Evolutionary conservation across 1,140 invertebrate species (phyloP).

Genomic region (Portunus trituberculatus): DNA sequence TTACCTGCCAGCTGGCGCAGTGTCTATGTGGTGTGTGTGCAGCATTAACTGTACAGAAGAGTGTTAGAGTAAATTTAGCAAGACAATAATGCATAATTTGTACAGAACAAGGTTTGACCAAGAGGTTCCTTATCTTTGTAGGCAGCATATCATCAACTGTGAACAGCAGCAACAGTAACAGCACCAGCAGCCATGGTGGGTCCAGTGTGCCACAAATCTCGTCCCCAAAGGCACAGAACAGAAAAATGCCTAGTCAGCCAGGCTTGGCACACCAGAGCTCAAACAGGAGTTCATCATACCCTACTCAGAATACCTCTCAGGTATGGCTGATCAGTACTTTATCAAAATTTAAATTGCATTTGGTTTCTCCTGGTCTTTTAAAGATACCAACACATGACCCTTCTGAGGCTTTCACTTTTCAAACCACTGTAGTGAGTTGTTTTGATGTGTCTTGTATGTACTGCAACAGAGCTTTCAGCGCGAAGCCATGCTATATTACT

Average conservation of each 20-base stretch:
- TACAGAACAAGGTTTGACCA: background rate
- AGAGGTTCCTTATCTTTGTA: conserved; percentile 33
- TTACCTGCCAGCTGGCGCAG: no score
- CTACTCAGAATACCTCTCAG: conserved; percentile 70
- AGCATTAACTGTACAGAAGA: no score
- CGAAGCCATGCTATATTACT: no score
- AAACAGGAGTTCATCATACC: conserved; percentile 66
- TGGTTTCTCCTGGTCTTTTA: background rate
- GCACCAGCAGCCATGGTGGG: conserved; percentile 50
- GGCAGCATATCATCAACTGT: conserved; percentile 73
- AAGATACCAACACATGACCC: background rate
- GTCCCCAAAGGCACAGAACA: conserved; percentile 82
- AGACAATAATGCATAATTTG: background rate
- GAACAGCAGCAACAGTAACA: conserved; percentile 62
- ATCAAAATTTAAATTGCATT: conserved; percentile 28
- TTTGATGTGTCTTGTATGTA: background rate
- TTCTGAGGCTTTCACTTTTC: no score
- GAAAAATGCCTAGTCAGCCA: conserved; percentile 78
- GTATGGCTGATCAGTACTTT: conserved; percentile 44
- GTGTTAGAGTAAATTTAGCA: no score
- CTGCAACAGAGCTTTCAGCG: no score
- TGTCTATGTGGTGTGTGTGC: no score
- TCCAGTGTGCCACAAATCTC: conserved; percentile 81
- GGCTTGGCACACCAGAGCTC: conserved; percentile 66
- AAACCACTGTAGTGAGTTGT: background rate